Base-by-base conservation (phyloP, 2,113 vertebrate genomes). In the Melanostigma gelatinosum region DNA sequence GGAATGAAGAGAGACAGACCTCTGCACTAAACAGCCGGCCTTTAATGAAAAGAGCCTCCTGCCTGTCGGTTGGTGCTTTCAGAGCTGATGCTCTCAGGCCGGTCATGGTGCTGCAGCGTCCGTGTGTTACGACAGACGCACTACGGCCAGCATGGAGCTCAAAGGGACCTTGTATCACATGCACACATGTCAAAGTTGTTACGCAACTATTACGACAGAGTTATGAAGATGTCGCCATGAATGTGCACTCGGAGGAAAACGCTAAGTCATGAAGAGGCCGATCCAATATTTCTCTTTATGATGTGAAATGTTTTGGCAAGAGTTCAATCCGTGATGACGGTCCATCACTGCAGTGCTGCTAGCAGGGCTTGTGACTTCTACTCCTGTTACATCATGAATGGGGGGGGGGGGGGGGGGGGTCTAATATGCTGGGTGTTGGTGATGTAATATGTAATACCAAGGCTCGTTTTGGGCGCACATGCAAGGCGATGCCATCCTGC, bases 381-480 rank as follows among this genome's bases (percentile, higher is more conserved):
- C 22, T 24, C 46, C 46, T 55, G 27, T 69, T 73, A 50, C 65
- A 69, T 77, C 74, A 68, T 27, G 0, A 65, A 58, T n/a, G 29
- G 0, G 52, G 50, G 50, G 20, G 0, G 1, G 3, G 22, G 20
- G 15, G 10, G 0, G 7, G 11, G 15, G 20, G 46, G 63, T 64
- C 5, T 2, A n/a, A 87, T 80, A 24, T 44, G 4, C 52, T 40
- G 32, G 0, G 8, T 76, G 38, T 62, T 36, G 46, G 42, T 63
- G 54, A 66, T 55, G 75, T 42, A 68, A 68, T 50, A n/a, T 44
- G 36, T 73, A 70, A 74, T 11, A 63, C 38, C 75, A 11, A 67
- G 38, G 10, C 18, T 73, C 3, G 20, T 38, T 29, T 55, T 29
- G 15, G 24, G 11, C 2, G 66, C 29, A 13, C 54, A 34, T 36